Evolutionary conservation across 2,888 invertebrate species (phyloP).

Genomic region (Cabera pusaria): DNA sequence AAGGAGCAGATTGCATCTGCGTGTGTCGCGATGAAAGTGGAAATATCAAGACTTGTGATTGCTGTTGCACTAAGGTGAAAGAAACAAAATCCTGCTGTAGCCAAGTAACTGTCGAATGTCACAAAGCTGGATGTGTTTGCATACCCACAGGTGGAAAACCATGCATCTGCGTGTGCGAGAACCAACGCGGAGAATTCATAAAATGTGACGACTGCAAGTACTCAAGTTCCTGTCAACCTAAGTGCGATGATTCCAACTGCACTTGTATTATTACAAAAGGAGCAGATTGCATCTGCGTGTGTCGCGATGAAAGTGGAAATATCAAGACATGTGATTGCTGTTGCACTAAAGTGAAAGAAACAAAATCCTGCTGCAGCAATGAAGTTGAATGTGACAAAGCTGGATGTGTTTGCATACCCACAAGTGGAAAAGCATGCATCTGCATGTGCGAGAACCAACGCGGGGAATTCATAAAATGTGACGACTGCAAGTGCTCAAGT

Average conservation of each 20-base stretch:
- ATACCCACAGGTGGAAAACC: too few species aligned
- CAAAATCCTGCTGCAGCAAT: slow-evolving; percentile 29
- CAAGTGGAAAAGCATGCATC: slow-evolving; percentile 35
- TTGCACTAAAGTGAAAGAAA: slow-evolving; percentile 1
- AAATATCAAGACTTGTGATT: slow-evolving; percentile 20
- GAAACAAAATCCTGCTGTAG: slow-evolving; percentile 25
- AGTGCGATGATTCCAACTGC: slow-evolving; percentile 26
- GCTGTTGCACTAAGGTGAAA: slow-evolving; percentile 1
- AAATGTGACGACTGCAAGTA: slow-evolving; percentile 35
- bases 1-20: slow-evolving; percentile 32
- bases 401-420: slow-evolving; percentile 41
- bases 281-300: slow-evolving; percentile 27
- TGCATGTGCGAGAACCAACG: slow-evolving; percentile 42
- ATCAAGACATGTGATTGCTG: slow-evolving; percentile 20
- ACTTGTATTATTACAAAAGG: slow-evolving; percentile 32
- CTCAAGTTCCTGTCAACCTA: slow-evolving; percentile 11
- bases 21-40: slow-evolving; percentile 23
- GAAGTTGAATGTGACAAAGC: too few species aligned
- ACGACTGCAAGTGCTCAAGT: slow-evolving; percentile 33
- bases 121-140: too few species aligned
- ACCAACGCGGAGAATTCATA: background rate
- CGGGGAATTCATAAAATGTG: slow-evolving; percentile 28
- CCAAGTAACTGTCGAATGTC: too few species aligned
- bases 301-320: slow-evolving; percentile 21
- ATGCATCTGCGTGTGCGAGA: too few species aligned